Percentiles rank a stretch among this genome's conserved stretches.
Evolutionary conservation across 2,888 invertebrate genomes (phyloP).

Genomic region (Meghimatium bilineatum): DNA sequence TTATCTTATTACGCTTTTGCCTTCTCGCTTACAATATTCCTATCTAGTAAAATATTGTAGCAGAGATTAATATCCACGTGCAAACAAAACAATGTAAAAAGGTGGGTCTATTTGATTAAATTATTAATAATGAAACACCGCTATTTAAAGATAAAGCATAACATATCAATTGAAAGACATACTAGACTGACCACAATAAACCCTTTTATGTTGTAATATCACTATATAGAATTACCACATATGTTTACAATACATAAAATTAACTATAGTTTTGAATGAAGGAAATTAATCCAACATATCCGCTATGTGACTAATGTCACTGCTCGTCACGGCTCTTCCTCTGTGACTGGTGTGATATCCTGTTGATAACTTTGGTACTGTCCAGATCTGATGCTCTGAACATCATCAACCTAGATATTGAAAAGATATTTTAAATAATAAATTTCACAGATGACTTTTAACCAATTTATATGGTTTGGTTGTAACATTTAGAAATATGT

Average conservation of each 20-base stretch:
- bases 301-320: neutral
- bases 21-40: too few relatives aligned
- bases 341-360: slow-evolving; percentile 42
- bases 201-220: neutral
- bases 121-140: neutral
- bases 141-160: too few relatives aligned
- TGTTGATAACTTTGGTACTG: slow-evolving; percentile 47
- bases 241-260: neutral
- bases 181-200: neutral
- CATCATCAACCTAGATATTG: slow-evolving; percentile 36
- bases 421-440: neutral
- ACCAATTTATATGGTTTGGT: too few relatives aligned
- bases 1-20: too few relatives aligned
- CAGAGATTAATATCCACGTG: too few relatives aligned
- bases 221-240: neutral
- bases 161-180: slow-evolving; percentile 26
- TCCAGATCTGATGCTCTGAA: slow-evolving; percentile 42
- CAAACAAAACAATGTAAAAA: too few relatives aligned
- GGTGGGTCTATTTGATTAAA: too few relatives aligned
- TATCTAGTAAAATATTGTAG: too few relatives aligned
- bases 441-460: too few relatives aligned
- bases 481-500: too few relatives aligned
- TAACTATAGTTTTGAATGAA: neutral
- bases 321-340: slow-evolving; percentile 28
- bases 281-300: neutral